phyloP scores from a whole-genome alignment of 2,113 vertebrate species.

The Phocoena phocoena region DNA sequence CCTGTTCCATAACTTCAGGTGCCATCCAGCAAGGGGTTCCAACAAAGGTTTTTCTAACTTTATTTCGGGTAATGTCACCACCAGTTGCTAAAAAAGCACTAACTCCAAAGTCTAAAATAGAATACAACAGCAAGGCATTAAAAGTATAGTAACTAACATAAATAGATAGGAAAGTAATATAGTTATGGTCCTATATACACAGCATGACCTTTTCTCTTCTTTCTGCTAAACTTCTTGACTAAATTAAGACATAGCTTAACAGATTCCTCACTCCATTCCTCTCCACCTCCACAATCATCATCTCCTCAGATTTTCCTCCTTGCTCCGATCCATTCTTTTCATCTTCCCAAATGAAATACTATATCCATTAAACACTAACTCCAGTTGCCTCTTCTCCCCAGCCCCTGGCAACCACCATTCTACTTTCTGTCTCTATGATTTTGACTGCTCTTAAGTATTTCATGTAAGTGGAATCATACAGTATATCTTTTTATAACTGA shows the following conservation, averaged over 20 bases:
- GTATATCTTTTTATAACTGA: background rate
- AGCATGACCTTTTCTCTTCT: background rate
- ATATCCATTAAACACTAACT: background rate
- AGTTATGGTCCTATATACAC: background rate
- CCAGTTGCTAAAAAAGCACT: conserved; percentile 98
- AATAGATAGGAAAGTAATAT: background rate
- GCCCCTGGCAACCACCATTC: background rate
- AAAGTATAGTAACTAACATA: background rate
- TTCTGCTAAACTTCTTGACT: background rate
- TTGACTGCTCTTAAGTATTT: background rate
- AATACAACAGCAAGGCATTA: conserved; percentile 56
- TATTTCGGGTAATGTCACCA: conserved; percentile 97
- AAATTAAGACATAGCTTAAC: background rate
- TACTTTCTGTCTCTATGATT: background rate
- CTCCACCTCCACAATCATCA: background rate
- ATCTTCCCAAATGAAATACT: background rate
- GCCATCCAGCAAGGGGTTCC: conserved; percentile 99
- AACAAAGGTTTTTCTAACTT: conserved; percentile 98
- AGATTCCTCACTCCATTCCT: background rate
- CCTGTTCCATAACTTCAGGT: conserved; percentile 99
- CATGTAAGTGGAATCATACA: background rate
- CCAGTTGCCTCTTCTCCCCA: background rate
- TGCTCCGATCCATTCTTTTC: background rate
- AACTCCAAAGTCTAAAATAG: conserved; percentile 93
- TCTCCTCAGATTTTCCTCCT: background rate